A percentile compares a stretch with the other conserved stretches of the same genome.
Evolutionary conservation across 2,113 vertebrate species (phyloP).

Genomic region (Upupa epops): DNA sequence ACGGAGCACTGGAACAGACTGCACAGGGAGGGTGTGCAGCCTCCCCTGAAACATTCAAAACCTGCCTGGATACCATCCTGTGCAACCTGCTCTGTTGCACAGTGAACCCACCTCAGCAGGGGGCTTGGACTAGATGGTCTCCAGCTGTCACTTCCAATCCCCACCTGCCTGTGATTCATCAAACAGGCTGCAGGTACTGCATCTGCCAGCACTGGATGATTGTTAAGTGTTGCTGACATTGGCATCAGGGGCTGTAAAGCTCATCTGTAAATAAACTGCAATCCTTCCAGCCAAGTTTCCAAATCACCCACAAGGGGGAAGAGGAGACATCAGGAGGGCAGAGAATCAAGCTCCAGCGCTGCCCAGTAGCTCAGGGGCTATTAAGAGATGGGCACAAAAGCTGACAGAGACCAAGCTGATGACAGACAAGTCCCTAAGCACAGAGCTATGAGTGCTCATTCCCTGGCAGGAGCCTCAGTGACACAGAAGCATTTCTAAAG

Average conservation of each 20-base stretch:
- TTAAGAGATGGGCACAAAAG: neutral
- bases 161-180: too few species aligned
- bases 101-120: too few species aligned
- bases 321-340: neutral
- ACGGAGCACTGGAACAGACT: too few species aligned
- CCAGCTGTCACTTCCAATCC: neutral
- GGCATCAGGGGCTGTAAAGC: neutral
- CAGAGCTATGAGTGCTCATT: neutral
- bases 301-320: neutral
- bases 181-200: neutral
- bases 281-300: neutral
- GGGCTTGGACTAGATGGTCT: too few species aligned
- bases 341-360: rapidly evolving
- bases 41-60: too few species aligned
- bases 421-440: neutral
- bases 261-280: neutral
- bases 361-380: neutral
- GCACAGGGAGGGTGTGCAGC: too few species aligned
- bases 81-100: too few species aligned
- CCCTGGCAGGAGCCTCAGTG: neutral
- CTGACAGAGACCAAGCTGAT: neutral
- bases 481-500: neutral
- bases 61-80: too few species aligned
- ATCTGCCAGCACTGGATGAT: neutral
- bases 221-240: neutral